Conservation (phyloP, 2,888 invertebrate genomes). For the Ceriagrion tenellum region DNA sequence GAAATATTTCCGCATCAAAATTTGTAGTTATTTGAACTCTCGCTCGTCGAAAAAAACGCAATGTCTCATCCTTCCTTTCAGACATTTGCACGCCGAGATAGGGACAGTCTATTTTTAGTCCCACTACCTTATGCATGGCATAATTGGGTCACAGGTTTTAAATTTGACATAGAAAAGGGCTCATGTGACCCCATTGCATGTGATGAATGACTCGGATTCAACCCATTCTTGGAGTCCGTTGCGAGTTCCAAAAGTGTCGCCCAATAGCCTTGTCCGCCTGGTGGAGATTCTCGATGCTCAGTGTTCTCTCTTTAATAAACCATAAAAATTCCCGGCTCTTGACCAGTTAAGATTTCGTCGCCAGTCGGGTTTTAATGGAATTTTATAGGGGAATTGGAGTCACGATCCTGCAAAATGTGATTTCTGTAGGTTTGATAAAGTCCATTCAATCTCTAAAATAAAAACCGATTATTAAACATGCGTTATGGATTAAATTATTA, state of each 20-base stretch:
- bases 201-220: neutral
- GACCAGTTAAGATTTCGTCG: too few relatives aligned
- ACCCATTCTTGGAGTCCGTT: neutral
- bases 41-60: neutral
- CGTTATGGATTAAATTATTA: too few relatives aligned
- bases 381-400: too few relatives aligned
- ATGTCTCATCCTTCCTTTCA: neutral
- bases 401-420: too few relatives aligned
- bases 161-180: neutral
- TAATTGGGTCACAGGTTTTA: neutral
- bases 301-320: neutral
- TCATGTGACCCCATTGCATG: neutral
- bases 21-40: neutral
- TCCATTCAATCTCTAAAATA: too few relatives aligned
- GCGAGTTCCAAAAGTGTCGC: neutral
- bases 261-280: neutral
- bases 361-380: too few relatives aligned
- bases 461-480: too few relatives aligned
- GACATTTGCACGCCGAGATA: neutral
- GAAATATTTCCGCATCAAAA: neutral
- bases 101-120: neutral
- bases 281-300: neutral
- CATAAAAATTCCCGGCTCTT: too few relatives aligned
- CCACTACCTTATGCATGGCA: neutral
- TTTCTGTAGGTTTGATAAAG: too few relatives aligned